phyloP scores from a whole-genome alignment of 2,113 vertebrate genomes.

The Psittacus erithacus region DNA sequence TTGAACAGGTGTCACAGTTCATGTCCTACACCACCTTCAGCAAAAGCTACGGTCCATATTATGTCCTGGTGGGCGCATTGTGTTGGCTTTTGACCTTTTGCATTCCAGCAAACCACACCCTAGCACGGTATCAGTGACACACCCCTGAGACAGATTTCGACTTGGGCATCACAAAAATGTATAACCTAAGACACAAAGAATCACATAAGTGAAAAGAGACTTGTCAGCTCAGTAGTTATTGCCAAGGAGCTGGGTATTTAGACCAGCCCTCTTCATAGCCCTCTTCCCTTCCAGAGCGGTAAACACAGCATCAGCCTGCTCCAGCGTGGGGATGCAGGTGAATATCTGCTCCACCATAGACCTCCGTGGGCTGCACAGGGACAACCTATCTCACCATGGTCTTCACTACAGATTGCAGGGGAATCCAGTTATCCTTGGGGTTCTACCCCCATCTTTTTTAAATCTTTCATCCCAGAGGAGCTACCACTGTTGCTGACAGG shows the following conservation, averaged over 20 bases:
- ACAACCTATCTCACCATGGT: no score
- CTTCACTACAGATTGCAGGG: not conserved
- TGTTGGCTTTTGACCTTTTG: not conserved
- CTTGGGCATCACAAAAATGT: not conserved
- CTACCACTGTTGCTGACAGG: not conserved
- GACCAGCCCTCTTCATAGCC: not conserved
- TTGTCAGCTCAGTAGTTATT: not conserved
- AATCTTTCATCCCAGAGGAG: not conserved
- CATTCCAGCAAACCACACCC: not conserved
- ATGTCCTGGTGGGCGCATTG: not conserved
- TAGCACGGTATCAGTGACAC: accelerated
- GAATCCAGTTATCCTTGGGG: not conserved
- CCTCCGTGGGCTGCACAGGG: not conserved
- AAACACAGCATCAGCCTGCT: not conserved
- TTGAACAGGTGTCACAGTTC: not conserved
- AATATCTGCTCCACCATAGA: not conserved
- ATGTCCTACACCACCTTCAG: not conserved
- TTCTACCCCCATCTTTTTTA: not conserved
- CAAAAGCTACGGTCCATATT: not conserved
- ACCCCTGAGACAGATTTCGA: not conserved
- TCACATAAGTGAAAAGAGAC: not conserved
- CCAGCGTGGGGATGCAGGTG: not conserved
- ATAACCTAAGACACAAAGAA: not conserved
- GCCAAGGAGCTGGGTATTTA: not conserved
- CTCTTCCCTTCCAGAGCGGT: not conserved